Evolutionary conservation across 2,888 invertebrate species (phyloP), one percentile per base, ranked within the genome.

Genomic region (Homarus gammarus): DNA sequence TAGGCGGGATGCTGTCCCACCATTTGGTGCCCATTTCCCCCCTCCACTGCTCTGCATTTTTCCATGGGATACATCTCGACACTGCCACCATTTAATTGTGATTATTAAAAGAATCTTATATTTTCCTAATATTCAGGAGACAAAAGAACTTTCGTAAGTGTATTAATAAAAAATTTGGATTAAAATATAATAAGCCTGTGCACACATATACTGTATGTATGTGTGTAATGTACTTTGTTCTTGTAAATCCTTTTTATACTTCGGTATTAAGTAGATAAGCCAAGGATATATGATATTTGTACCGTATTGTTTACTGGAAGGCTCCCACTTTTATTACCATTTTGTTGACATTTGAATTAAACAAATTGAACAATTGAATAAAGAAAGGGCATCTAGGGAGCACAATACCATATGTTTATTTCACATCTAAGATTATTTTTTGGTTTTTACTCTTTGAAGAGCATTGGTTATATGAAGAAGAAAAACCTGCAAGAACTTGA

Each of bases 1-100:
- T 84, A 84, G 84, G 72, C 44, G 49, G 84, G 70, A 72, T 72
- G 33, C 15, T 27, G 27, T 18, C 36, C 84, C 72, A 70, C 49
- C 72, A 33, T 64, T 22, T n/a, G 12, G 38, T 64, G 64, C n/a
- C 81, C 40, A 40, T 38, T 38, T 64, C 36, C 56, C 38, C n/a
- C 27, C 61, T 82, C 38, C 31, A 12, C 56, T 38, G 44, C 61
- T 56, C 38, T 27, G 68, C 61, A 82, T 61, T 22, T 33, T n/a
- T 68, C 68, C 27, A 27, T 56, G 64, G 68, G n/a, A 40, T 61
- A 38, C 22, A 82, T 64, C 40, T 61, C 33, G 33, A 27, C 27
- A 64, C 68, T 40, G 61, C 56, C 61, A 40, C 22, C 22, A 36
- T n/a, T 27, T 27, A 61, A 68, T 6, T 49, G 18, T 40, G 40